Evolutionary conservation across 2,888 invertebrate genomes (phyloP).

Genomic region (Drymonia ruficornis): DNA sequence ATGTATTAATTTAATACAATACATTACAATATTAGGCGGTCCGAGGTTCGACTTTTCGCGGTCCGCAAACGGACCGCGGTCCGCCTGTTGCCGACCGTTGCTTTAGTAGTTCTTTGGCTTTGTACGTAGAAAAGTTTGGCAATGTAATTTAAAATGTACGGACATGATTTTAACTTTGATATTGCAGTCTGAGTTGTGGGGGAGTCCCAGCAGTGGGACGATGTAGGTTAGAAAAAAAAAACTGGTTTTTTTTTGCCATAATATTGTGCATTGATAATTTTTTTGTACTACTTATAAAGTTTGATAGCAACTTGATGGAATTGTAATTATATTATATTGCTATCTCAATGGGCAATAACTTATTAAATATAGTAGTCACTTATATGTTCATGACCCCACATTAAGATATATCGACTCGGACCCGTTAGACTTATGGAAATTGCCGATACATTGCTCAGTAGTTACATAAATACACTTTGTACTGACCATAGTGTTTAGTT

Average conservation of each 20-base stretch:
- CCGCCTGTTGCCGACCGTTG: no score
- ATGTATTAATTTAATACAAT: no score
- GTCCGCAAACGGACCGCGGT: no score
- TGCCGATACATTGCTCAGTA: conserved; percentile 33
- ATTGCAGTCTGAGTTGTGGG: no score
- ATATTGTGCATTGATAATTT: not conserved
- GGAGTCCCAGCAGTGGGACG: no score
- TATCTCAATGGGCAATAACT: conserved; percentile 21
- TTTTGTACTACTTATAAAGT: not conserved
- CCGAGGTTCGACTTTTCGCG: no score
- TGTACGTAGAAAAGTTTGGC: not conserved
- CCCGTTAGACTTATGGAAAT: conserved; percentile 35
- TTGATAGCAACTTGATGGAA: no score
- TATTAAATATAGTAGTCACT: conserved; percentile 22
- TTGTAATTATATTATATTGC: no score
- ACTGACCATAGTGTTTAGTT: not conserved
- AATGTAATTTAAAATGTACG: not conserved
- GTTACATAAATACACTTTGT: not conserved
- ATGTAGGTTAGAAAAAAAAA: no score
- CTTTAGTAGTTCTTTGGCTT: not conserved
- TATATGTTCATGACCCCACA: conserved; percentile 20
- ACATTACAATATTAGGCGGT: no score
- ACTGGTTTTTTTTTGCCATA: no score
- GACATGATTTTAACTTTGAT: not conserved
- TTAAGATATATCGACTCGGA: conserved; percentile 19